Conservation (phyloP, 2,113 vertebrate species). For the Danionella cerebrum region DNA sequence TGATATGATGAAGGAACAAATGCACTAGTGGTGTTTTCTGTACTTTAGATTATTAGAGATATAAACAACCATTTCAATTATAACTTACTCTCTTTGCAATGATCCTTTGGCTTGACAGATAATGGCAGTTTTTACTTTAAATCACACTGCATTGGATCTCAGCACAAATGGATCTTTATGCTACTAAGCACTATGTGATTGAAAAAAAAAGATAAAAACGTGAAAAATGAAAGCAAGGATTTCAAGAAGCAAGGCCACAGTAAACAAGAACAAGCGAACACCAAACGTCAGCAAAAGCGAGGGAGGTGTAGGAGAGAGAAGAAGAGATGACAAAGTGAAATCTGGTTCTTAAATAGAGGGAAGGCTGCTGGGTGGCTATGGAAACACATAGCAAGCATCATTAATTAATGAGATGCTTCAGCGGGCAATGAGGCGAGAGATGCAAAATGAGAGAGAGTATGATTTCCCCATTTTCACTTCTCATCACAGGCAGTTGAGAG, state of each 20-base stretch:
- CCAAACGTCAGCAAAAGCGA: constrained; percentile 21
- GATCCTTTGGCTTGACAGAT: constrained; percentile 19
- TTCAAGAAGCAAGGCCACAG: not conserved
- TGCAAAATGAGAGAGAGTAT: not conserved
- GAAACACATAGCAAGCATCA: constrained; percentile 41
- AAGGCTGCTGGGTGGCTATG: constrained; percentile 45
- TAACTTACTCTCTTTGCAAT: constrained; percentile 1
- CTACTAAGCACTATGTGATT: not conserved
- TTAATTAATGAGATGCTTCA: constrained; percentile 33
- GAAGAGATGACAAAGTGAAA: constrained; percentile 23
- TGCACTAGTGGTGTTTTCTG: not conserved
- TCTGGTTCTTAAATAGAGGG: not conserved
- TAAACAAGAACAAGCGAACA: not conserved
- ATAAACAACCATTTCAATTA: constrained; percentile 16
- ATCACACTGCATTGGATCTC: not conserved
- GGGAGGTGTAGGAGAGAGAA: not conserved
- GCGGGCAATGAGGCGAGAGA: not conserved
- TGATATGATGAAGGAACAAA: not conserved
- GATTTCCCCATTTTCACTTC: not conserved
- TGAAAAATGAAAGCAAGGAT: not conserved
- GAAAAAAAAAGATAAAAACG: not conserved
- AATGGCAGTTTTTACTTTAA: constrained; percentile 27
- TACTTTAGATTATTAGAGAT: not conserved
- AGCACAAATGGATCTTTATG: not conserved
- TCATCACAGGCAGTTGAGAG: constrained; percentile 12